Evolutionary conservation across 2,797 vertebrate species (phyloP).

Genomic region (Simalia tracyae): DNA sequence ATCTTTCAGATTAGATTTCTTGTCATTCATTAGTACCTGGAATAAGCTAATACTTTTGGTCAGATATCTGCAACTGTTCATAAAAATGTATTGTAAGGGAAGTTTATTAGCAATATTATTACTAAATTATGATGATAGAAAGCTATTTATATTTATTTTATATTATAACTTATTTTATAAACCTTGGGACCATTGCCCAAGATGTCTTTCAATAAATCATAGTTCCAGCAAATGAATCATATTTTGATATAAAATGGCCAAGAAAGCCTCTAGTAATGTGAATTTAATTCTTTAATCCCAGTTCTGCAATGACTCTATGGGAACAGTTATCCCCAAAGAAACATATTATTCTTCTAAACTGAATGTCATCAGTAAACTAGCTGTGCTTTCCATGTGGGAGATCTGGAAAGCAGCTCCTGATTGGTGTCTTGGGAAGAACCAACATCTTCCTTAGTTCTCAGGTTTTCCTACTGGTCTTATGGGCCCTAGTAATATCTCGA

Average conservation of each 20-base stretch:
- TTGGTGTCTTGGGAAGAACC: not conserved
- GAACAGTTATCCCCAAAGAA: not conserved
- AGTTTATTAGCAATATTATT: not conserved
- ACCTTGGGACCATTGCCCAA: not conserved
- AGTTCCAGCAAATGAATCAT: too few relatives aligned
- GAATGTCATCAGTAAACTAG: not conserved
- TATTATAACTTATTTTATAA: not conserved
- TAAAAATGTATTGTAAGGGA: not conserved
- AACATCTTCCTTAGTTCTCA: not conserved
- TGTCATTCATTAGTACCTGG: accelerated
- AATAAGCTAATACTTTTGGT: not conserved
- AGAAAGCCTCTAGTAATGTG: not conserved
- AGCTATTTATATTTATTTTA: not conserved
- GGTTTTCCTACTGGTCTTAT: not conserved
- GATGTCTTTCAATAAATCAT: not conserved
- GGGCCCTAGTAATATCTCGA: not conserved
- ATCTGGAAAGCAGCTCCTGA: not conserved
- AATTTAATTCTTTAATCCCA: not conserved
- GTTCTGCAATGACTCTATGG: not conserved
- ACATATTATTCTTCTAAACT: not conserved
- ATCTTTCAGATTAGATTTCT: accelerated
- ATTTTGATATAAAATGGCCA: not conserved
- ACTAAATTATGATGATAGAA: not conserved
- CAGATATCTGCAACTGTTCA: not conserved
- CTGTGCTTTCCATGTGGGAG: not conserved